Evolutionary conservation across 2,113 vertebrate species (phyloP).

Genomic region (Odontesthes bonariensis): DNA sequence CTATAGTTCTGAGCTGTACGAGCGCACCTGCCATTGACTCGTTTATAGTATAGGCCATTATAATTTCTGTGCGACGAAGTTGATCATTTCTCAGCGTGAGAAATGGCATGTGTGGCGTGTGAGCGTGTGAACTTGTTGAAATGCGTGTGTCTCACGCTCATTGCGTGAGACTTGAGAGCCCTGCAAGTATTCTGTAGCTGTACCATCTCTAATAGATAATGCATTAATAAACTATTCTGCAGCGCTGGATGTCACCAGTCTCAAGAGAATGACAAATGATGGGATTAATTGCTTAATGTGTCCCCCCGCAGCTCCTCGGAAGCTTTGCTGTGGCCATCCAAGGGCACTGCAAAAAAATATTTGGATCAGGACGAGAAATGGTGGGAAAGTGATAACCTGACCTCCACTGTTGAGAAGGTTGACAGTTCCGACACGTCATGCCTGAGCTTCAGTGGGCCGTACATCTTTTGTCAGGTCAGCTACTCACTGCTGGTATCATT

Average conservation of each 20-base stretch:
- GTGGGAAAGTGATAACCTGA: conserved; percentile 24
- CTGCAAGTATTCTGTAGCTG: neutral
- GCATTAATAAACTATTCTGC: neutral
- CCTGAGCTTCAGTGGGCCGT: conserved; percentile 71
- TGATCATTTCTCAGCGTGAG: too few relatives aligned
- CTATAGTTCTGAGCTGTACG: too few relatives aligned
- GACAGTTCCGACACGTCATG: neutral
- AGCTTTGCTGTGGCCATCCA: conserved; percentile 15
- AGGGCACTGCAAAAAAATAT: neutral
- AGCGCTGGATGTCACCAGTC: neutral
- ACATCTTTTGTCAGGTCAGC: conserved; percentile 74
- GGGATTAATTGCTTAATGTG: neutral
- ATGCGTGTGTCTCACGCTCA: too few relatives aligned
- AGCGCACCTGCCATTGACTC: too few relatives aligned
- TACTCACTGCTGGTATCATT: neutral
- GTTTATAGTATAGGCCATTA: too few relatives aligned
- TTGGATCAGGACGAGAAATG: conserved; percentile 26
- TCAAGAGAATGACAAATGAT: neutral
- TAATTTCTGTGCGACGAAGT: too few relatives aligned
- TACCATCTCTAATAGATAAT: neutral
- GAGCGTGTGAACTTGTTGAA: too few relatives aligned
- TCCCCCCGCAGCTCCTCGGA: conserved; percentile 40
- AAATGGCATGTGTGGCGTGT: too few relatives aligned
- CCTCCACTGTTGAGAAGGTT: neutral
- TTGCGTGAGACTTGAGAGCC: too few relatives aligned